These are phyloP conservation scores for Leptinotarsa peninsularis DNA, from an alignment of 2,888 invertebrate genomes.

Conservation along the genomic window DNA sequence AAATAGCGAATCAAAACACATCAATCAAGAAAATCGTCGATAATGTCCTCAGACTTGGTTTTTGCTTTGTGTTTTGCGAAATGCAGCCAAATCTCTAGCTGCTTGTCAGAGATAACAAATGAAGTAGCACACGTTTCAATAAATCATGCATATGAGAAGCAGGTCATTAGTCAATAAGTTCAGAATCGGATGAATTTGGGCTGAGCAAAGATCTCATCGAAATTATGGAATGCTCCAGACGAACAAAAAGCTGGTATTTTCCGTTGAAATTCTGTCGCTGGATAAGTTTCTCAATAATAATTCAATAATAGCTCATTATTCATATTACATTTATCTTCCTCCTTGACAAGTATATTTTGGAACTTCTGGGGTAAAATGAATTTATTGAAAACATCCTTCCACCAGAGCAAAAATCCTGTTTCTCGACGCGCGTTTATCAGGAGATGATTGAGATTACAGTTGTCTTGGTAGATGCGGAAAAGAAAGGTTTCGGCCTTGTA, in stretches of 20 bases:
- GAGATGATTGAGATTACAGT: too few species aligned
- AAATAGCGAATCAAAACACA: slow-evolving; percentile 7
- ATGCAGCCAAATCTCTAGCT: slow-evolving; percentile 26
- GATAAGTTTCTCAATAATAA: too few species aligned
- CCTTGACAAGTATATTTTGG: too few species aligned
- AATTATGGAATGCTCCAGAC: background rate
- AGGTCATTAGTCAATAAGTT: slow-evolving; percentile 20
- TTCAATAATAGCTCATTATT: too few species aligned
- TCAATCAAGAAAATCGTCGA: slow-evolving; percentile 16
- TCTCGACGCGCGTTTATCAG: too few species aligned
- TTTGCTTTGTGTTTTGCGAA: slow-evolving; percentile 11
- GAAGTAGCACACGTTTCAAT: slow-evolving; percentile 23
- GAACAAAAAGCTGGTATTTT: slow-evolving; percentile 2
- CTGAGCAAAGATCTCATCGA: background rate
- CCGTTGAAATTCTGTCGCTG: background rate
- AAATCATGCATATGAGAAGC: slow-evolving; percentile 18
- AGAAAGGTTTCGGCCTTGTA: too few species aligned
- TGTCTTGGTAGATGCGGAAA: too few species aligned
- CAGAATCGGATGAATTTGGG: slow-evolving; percentile 1
- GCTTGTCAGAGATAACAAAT: slow-evolving; percentile 32
- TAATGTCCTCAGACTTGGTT: slow-evolving; percentile 11
- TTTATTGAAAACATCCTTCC: too few species aligned
- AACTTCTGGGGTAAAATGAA: too few species aligned
- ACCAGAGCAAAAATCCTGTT: too few species aligned
- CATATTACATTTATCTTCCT: too few species aligned